Conservation (phyloP, 2,797 vertebrate species). For the Karalla daura region DNA sequence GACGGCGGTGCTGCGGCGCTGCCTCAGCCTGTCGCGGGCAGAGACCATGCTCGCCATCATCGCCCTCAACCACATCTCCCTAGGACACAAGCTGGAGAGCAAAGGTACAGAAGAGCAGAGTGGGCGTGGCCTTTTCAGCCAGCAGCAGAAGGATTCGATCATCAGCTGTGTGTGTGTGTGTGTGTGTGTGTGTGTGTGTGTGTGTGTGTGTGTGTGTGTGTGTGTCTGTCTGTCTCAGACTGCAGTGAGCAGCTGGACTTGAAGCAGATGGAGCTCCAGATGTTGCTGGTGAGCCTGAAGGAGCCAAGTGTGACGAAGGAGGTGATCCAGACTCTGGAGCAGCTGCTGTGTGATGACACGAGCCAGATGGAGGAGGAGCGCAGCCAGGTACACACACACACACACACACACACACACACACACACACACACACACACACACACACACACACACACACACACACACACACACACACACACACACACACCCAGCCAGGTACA, state of each 20-base stretch:
- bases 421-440: neutral
- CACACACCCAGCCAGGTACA: too few species aligned
- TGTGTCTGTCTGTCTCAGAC: constrained; percentile 31
- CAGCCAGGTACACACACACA: constrained; percentile 57
- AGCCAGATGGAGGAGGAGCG: constrained; percentile 73
- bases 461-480: too few species aligned
- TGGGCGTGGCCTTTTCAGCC: too few species aligned
- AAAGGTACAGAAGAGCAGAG: too few species aligned
- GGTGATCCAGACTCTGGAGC: constrained; percentile 90
- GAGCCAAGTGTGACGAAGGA: constrained; percentile 84
- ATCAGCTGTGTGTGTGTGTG: too few species aligned
- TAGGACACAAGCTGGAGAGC: constrained; percentile 85
- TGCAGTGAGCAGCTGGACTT: constrained; percentile 75
- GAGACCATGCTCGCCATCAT: constrained; percentile 84
- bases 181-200: neutral
- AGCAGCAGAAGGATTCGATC: too few species aligned
- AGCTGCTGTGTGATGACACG: constrained; percentile 82
- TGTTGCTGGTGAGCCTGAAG: constrained; percentile 83
- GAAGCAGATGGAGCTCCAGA: constrained; percentile 81
- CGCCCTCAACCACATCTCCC: constrained; percentile 86
- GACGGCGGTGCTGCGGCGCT: constrained; percentile 82
- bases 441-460: too few species aligned
- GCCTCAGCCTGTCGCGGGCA: constrained; percentile 72
- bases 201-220: neutral
- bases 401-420: neutral